Conservation (phyloP, 1,140 invertebrate species). For the Tetragnatha versicolor region DNA sequence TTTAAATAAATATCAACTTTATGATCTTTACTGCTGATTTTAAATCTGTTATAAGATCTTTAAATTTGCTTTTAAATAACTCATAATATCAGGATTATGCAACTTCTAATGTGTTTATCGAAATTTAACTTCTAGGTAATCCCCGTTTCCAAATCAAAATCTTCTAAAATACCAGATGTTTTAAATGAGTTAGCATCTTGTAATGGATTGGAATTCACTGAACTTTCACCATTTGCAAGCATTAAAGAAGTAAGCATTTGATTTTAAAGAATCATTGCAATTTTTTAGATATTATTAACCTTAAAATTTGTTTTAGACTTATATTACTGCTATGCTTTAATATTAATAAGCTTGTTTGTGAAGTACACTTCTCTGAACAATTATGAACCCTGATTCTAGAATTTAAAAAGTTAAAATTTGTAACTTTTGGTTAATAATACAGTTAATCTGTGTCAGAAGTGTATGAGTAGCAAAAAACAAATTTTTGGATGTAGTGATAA, state of each 20-base stretch:
- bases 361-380: neutral
- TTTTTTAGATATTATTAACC: constrained; percentile 66
- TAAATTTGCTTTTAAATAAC: neutral
- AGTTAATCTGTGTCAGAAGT: no score
- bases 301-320: neutral
- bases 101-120: neutral
- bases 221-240: constrained; percentile 19
- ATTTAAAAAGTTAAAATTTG: neutral
- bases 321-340: neutral
- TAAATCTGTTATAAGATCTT: neutral
- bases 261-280: constrained; percentile 19
- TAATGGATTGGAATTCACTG: constrained; percentile 1
- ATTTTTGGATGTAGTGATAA: no score
- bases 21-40: neutral
- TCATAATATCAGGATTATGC: neutral
- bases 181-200: neutral
- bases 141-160: constrained; percentile 38
- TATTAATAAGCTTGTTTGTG: neutral
- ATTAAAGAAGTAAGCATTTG: constrained; percentile 18
- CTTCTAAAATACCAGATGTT: neutral
- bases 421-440: neutral
- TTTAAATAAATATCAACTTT: neutral
- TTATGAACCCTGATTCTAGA: neutral
- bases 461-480: no score
- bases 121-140: constrained; percentile 24